These are phyloP conservation scores for Abrostola triplasia DNA, from an alignment of 2,888 invertebrate genomes.

Conservation along the genomic window DNA sequence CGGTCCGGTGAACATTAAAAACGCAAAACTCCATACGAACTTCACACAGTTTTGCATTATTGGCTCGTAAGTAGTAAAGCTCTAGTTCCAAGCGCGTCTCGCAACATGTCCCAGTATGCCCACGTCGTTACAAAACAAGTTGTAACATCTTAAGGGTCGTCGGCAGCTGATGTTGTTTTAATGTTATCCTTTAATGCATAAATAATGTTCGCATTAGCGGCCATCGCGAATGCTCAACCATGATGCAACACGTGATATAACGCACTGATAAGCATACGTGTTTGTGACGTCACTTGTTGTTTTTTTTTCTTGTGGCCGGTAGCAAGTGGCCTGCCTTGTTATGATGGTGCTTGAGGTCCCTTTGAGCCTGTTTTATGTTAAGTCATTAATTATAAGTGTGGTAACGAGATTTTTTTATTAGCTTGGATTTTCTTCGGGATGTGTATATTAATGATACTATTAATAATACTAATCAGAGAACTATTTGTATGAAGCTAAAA, in stretches of 20 bases:
- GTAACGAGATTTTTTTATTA: too few species aligned
- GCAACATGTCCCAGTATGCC: conserved; percentile 11
- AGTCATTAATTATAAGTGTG: too few species aligned
- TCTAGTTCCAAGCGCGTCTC: background rate
- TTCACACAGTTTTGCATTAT: too few species aligned
- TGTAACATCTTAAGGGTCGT: conserved; percentile 47
- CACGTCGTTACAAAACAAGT: conserved; percentile 47
- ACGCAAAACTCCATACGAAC: too few species aligned
- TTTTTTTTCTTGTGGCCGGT: background rate
- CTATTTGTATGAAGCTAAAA: too few species aligned
- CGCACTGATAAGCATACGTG: conserved; percentile 38
- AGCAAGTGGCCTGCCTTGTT: background rate
- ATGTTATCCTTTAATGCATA: conserved; percentile 79
- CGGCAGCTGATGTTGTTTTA: conserved; percentile 72
- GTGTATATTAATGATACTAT: too few species aligned
- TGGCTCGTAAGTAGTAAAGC: background rate
- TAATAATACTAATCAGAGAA: too few species aligned
- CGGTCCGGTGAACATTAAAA: too few species aligned
- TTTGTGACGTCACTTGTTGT: conserved; percentile 13
- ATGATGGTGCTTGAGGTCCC: background rate
- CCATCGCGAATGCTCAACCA: conserved; percentile 53
- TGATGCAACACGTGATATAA: conserved; percentile 54
- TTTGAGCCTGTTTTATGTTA: background rate
- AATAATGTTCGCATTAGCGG: conserved; percentile 72
- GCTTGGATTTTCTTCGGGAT: too few species aligned